Conservation (phyloP, 1,140 invertebrate genomes). For the Drosophila parabipectinata region DNA sequence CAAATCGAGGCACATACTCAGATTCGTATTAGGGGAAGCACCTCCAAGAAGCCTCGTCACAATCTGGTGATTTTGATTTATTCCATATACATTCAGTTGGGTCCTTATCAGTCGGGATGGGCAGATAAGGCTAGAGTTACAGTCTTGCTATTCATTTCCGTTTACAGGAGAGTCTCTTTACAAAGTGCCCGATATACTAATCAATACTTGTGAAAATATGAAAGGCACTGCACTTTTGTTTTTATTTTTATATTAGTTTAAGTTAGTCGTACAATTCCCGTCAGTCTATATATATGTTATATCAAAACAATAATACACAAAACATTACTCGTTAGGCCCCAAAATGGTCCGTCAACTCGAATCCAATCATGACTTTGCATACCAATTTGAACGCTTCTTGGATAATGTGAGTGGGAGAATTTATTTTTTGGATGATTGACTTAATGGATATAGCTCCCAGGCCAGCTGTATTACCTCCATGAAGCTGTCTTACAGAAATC, state of each 20-base stretch:
- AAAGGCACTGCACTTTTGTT: background rate
- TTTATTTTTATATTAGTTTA: background rate
- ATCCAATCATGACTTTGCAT: background rate
- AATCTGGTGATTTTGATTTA: constrained; percentile 17
- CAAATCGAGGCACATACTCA: constrained; percentile 7
- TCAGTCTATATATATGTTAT: background rate
- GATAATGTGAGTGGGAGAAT: background rate
- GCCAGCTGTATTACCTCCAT: constrained; percentile 43
- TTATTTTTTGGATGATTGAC: background rate
- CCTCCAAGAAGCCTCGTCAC: constrained; percentile 10
- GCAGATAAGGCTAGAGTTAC: background rate
- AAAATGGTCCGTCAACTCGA: background rate
- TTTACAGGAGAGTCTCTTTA: constrained; percentile 5
- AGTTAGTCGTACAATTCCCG: background rate
- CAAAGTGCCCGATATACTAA: background rate
- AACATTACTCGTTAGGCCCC: background rate
- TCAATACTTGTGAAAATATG: background rate
- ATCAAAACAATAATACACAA: background rate
- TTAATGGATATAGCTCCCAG: constrained; percentile 1
- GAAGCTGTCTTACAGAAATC: constrained; percentile 15
- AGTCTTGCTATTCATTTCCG: background rate
- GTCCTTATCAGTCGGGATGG: constrained; percentile 13
- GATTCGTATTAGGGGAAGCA: constrained; percentile 23
- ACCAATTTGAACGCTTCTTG: background rate
- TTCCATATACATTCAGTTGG: background rate